Evolutionary conservation across 2,888 invertebrate species (phyloP).

Genomic region (Orthosia gothica): DNA sequence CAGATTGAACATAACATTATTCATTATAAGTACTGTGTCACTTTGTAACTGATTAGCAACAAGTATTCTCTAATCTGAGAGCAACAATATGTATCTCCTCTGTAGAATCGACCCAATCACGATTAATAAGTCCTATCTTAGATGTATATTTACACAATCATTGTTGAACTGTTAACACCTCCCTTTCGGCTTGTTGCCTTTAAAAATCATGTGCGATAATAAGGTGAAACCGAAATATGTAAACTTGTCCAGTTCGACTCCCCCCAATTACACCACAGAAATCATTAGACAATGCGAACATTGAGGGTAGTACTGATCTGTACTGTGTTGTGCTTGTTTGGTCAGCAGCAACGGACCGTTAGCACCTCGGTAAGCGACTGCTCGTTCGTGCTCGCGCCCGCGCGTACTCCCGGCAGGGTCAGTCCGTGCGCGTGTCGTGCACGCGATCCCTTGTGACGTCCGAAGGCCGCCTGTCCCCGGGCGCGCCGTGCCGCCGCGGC

Average conservation of each 20-base stretch:
- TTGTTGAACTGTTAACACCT: conserved; percentile 60
- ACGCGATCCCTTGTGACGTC: conserved; percentile 90
- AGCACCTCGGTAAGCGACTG: conserved; percentile 90
- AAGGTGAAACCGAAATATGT: conserved; percentile 69
- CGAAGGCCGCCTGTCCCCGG: conserved; percentile 84
- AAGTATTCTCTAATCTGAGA: no score
- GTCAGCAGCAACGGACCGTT: conserved; percentile 91
- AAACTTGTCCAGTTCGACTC: conserved; percentile 73
- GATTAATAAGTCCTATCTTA: conserved; percentile 55
- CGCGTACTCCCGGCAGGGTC: conserved; percentile 81
- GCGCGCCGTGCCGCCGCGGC: conserved; percentile 67
- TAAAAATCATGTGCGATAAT: conserved; percentile 70
- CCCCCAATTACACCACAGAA: conserved; percentile 76
- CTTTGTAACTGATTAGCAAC: conserved; percentile 25
- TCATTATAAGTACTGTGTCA: conserved; percentile 43
- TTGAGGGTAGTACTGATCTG: conserved; percentile 90
- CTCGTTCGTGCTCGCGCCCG: conserved; percentile 84
- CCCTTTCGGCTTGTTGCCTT: conserved; percentile 65
- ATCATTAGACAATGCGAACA: conserved; percentile 81
- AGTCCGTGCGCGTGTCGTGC: conserved; percentile 85
- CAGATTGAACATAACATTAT: conserved; percentile 39
- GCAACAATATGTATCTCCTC: conserved; percentile 39
- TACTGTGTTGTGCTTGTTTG: conserved; percentile 91
- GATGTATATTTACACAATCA: conserved; percentile 61
- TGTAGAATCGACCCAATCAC: conserved; percentile 51